Conservation (phyloP, 2,113 vertebrate species). For the Psophia crepitans region DNA sequence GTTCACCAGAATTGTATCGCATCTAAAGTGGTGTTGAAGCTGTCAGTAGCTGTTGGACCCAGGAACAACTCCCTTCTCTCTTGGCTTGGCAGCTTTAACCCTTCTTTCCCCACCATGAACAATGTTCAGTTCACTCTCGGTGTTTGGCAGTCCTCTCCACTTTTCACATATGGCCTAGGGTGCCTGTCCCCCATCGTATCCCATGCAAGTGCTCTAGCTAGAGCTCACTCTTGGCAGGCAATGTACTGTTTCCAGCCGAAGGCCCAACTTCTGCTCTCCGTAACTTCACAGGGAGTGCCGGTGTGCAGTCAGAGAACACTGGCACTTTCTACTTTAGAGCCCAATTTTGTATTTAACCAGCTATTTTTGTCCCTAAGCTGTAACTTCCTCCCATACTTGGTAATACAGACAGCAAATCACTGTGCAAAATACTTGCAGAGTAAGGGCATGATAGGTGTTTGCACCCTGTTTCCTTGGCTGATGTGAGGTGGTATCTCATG, state of each 20-base stretch:
- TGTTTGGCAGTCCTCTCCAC: not conserved
- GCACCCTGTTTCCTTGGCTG: not conserved
- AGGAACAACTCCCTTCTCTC: not conserved
- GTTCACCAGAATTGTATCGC: not conserved
- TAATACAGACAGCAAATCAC: not conserved
- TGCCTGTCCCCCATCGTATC: not conserved
- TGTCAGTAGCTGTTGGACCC: not conserved
- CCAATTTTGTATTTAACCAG: not conserved
- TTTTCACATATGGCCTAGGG: not conserved
- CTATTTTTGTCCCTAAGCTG: rapidly evolving
- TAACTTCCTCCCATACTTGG: not conserved
- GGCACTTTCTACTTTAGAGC: not conserved
- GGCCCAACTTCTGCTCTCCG: not conserved
- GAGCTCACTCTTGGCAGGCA: not conserved
- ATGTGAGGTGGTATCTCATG: not conserved
- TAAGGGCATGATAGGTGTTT: not conserved
- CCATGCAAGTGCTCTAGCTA: not conserved
- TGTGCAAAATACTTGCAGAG: not conserved
- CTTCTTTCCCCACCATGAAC: not conserved
- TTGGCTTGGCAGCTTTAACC: not conserved
- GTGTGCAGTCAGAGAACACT: not conserved
- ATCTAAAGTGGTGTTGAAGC: not conserved
- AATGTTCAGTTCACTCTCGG: not conserved
- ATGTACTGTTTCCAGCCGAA: not conserved
- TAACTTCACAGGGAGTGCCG: not conserved